A percentile compares a stretch with the other conserved stretches of the same genome.
Conservation (phyloP, 2,888 invertebrate genomes). For the Apamea anceps region DNA sequence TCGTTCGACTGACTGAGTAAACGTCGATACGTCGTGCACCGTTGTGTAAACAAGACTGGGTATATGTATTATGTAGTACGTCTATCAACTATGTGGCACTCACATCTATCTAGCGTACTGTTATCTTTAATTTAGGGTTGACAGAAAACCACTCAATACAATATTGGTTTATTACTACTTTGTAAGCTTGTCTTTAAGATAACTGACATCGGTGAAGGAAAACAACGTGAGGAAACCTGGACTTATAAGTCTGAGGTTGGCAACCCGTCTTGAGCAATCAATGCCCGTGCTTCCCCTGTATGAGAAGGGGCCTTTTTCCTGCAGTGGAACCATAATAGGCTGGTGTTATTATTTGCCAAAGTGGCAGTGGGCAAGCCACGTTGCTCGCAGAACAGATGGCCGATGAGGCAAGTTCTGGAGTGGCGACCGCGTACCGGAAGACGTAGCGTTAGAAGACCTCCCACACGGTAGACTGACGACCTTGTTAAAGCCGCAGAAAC, state of each 20-base stretch:
- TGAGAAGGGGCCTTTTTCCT: background rate
- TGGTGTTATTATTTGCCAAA: too few relatives aligned
- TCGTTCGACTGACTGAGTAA: conserved; percentile 43
- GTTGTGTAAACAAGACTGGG: conserved; percentile 47
- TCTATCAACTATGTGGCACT: conserved; percentile 30
- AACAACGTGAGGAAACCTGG: background rate
- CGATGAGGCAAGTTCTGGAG: too few relatives aligned
- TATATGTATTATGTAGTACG: conserved; percentile 19
- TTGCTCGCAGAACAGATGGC: too few relatives aligned
- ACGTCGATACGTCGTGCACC: conserved; percentile 52
- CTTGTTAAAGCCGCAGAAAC: too few relatives aligned
- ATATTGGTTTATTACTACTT: background rate
- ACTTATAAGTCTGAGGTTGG: background rate
- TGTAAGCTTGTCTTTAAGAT: background rate
- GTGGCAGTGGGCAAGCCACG: too few relatives aligned
- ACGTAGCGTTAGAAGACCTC: too few relatives aligned
- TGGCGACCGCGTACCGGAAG: too few relatives aligned
- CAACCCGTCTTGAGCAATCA: background rate
- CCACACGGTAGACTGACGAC: too few relatives aligned
- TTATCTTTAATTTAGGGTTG: conserved; percentile 41
- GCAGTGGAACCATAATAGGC: too few relatives aligned
- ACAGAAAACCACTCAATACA: background rate
- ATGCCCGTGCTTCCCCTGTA: background rate
- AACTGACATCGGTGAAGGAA: background rate
- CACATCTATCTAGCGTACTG: conserved; percentile 31